phyloP scores from a whole-genome alignment of 2,797 vertebrate species.

The Crocidura indochinensis region DNA sequence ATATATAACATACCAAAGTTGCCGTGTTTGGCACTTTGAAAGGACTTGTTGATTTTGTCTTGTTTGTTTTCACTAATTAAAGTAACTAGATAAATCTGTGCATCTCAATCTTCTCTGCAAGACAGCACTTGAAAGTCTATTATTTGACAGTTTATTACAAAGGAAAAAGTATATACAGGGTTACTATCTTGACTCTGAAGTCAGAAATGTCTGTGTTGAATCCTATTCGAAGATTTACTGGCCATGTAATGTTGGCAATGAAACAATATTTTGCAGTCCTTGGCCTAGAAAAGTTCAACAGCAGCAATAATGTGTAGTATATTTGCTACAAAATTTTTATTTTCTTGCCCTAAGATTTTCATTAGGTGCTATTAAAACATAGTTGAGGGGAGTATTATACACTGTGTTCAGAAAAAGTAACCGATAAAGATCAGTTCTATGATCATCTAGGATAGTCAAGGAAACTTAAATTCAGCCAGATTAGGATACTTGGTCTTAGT shows the following conservation, averaged over 20 bases:
- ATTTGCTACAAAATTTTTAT: constrained; percentile 55
- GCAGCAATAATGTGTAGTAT: not conserved
- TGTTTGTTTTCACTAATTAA: not conserved
- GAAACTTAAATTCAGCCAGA: constrained; percentile 45
- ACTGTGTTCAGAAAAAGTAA: constrained; percentile 61
- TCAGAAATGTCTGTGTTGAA: not conserved
- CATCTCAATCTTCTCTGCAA: not conserved
- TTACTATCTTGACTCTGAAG: constrained; percentile 1
- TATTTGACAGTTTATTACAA: not conserved
- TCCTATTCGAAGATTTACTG: not conserved
- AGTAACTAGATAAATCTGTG: not conserved
- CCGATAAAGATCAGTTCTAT: constrained; percentile 7
- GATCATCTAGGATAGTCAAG: constrained; percentile 55
- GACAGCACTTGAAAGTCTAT: not conserved
- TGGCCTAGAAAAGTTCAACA: constrained; percentile 21
- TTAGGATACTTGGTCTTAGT: constrained; percentile 72
- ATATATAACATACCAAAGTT: not conserved
- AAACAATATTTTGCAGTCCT: constrained; percentile 18
- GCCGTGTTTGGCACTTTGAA: not conserved
- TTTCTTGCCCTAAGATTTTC: constrained; percentile 44
- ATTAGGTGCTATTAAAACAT: not conserved
- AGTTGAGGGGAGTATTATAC: not conserved
- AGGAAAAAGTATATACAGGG: not conserved
- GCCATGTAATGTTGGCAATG: constrained; percentile 28
- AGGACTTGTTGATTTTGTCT: not conserved